Evolutionary conservation across 2,113 vertebrate genomes (phyloP).

Genomic region (Sminthopsis crassicaudata): DNA sequence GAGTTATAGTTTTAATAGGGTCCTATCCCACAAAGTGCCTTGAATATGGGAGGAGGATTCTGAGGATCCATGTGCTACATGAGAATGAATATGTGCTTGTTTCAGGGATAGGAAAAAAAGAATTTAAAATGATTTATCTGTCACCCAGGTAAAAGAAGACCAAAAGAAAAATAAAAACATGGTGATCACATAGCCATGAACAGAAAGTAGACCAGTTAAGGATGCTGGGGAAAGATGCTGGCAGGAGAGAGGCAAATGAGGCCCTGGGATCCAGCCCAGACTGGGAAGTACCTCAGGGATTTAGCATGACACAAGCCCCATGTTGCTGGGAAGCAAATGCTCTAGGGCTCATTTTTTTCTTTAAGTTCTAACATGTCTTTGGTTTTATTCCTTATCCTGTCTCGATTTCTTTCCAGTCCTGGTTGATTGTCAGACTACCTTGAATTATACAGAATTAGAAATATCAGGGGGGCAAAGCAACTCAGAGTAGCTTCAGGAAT

Average conservation of each 20-base stretch:
- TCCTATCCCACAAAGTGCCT: background rate
- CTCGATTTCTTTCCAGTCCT: background rate
- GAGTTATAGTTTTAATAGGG: background rate
- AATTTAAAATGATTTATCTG: background rate
- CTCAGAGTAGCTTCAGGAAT: background rate
- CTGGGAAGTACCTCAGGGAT: background rate
- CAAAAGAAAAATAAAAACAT: background rate
- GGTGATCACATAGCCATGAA: background rate
- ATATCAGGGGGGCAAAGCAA: background rate
- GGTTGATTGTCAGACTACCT: background rate
- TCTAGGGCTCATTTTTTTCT: background rate
- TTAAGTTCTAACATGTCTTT: background rate
- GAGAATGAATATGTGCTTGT: background rate
- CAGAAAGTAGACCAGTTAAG: background rate
- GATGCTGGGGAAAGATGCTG: background rate
- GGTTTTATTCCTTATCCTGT: background rate
- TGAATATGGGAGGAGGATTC: background rate
- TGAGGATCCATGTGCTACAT: background rate
- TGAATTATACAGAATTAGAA: background rate
- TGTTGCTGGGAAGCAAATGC: background rate
- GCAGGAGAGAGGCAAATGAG: background rate
- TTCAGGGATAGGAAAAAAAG: background rate
- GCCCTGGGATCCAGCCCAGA: background rate
- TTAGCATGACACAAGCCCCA: background rate
- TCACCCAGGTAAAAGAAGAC: background rate